Evolutionary conservation across 2,888 invertebrate genomes (phyloP), one percentile per base, ranked within the genome.

Genomic region (Caenorhabditis zanzibari): DNA sequence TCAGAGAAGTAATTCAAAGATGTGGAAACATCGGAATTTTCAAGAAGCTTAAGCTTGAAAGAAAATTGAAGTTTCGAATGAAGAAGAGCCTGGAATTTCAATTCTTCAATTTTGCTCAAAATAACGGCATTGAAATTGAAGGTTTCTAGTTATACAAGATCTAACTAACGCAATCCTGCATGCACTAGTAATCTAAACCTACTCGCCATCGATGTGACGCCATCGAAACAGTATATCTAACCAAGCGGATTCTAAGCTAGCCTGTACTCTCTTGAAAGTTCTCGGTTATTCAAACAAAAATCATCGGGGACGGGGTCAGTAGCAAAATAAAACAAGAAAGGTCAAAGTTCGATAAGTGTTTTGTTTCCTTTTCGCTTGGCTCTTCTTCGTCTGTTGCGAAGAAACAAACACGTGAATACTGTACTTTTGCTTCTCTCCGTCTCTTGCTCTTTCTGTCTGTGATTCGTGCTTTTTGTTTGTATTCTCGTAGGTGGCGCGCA

Each of bases 401-500:
- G 63, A 35, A 54, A 56, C 66, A 75, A 75, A 66, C 64, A 49
- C 58, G 58, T 58, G 58, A 26, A 58, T 47, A 75, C 56, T 28
- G 44, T 47, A n/a, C 47, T 32, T 16, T 38, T 24, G 14, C n/a
- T 24, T 69, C 68, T 22, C 10, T 69, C 16, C 26, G 9, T 47
- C 28, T 41, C 58, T 47, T 10, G 9, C 6, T 26, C 54, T 24
- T 63, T 14, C 22, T 2, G n/a, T 63, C 44, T 54, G 68, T 68
- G 54, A 68, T 54, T 68, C 49, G 54, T 54, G 52, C 22, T 38
- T 54, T 54, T 14, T 54, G 52, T 77, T 61, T 77, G 77, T 69
- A 44, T 54, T 71, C n/a, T 69, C 69, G 77, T 77, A 63, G 77
- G 77, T 69, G 76, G 38, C 26, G 61, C 77, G 77, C 77, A 77